phyloP scores from a whole-genome alignment of 2,888 invertebrate genomes.

The Thymelicus acteon region DNA sequence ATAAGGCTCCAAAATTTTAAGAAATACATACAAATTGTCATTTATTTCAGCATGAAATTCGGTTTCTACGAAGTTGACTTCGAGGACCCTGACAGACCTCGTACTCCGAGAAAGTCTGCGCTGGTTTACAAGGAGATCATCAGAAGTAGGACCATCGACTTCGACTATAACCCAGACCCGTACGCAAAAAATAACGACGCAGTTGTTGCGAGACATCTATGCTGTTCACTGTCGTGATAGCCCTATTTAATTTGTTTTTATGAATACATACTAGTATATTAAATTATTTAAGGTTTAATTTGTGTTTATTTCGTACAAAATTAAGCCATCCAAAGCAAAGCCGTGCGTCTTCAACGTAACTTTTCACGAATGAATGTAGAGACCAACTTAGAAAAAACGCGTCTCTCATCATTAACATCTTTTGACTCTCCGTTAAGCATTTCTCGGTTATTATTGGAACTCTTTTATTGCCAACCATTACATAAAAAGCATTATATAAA shows the following conservation, averaged over 20 bases:
- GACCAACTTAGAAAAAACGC: too few relatives aligned
- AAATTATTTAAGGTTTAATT: too few relatives aligned
- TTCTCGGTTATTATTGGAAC: conserved; percentile 18
- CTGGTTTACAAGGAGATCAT: conserved; percentile 69
- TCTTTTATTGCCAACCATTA: conserved; percentile 14
- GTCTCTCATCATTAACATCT: too few relatives aligned
- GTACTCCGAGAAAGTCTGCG: conserved; percentile 59
- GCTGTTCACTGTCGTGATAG: neutral
- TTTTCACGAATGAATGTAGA: too few relatives aligned
- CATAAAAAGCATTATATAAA: neutral
- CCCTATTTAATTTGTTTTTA: neutral
- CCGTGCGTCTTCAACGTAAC: too few relatives aligned
- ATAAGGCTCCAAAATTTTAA: too few relatives aligned
- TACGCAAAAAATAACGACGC: conserved; percentile 2
- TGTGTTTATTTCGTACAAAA: too few relatives aligned
- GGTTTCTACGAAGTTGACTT: conserved; percentile 19
- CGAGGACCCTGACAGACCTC: conserved; percentile 12
- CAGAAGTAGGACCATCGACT: conserved; percentile 52
- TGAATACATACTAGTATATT: too few relatives aligned
- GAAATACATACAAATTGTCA: neutral
- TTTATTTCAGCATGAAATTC: conserved; percentile 24
- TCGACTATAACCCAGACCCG: conserved; percentile 41
- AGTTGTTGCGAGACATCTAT: neutral
- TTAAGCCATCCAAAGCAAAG: too few relatives aligned
- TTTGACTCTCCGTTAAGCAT: conserved; percentile 7